Evolutionary conservation across 2,113 vertebrate species (phyloP).

Genomic region (Gasterosteus aculeatus): DNA sequence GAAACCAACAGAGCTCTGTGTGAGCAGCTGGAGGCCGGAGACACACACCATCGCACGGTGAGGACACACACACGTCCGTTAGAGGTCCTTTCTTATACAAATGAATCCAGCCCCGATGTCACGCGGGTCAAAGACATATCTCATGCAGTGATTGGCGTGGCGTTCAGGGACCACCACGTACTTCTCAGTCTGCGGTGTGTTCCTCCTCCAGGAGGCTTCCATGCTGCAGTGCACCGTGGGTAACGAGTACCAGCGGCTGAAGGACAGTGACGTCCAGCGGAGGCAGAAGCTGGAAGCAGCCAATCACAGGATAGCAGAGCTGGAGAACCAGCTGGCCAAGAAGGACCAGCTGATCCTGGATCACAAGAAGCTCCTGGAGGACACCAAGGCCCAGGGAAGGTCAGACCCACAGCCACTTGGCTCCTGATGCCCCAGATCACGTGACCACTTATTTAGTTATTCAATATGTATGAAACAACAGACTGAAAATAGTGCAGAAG

Average conservation of each 20-base stretch:
- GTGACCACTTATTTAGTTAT: too few relatives aligned
- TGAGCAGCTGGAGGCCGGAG: conserved; percentile 74
- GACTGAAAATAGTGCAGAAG: too few relatives aligned
- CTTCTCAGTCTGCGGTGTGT: not conserved
- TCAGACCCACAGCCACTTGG: conserved; percentile 59
- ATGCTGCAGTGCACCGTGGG: conserved; percentile 86
- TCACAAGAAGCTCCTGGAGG: conserved; percentile 94
- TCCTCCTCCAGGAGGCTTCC: conserved; percentile 83
- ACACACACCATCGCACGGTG: conserved; percentile 59
- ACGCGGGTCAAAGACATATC: too few relatives aligned
- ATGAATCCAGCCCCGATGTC: too few relatives aligned
- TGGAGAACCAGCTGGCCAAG: conserved; percentile 89
- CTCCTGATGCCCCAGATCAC: not conserved
- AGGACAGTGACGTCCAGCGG: conserved; percentile 85
- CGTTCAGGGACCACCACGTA: not conserved
- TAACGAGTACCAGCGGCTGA: conserved; percentile 87
- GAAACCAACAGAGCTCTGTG: conserved; percentile 88
- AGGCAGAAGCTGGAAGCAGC: conserved; percentile 90
- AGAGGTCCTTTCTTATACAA: too few relatives aligned
- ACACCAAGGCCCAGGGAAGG: conserved; percentile 90
- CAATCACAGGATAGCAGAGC: conserved; percentile 88
- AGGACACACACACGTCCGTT: too few relatives aligned
- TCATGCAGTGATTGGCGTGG: not conserved
- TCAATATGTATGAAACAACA: too few relatives aligned
- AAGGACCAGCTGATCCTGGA: conserved; percentile 92